These are phyloP conservation scores for Mus spicilegus DNA, from an alignment of 2,113 vertebrate species.

Conservation along the genomic window DNA sequence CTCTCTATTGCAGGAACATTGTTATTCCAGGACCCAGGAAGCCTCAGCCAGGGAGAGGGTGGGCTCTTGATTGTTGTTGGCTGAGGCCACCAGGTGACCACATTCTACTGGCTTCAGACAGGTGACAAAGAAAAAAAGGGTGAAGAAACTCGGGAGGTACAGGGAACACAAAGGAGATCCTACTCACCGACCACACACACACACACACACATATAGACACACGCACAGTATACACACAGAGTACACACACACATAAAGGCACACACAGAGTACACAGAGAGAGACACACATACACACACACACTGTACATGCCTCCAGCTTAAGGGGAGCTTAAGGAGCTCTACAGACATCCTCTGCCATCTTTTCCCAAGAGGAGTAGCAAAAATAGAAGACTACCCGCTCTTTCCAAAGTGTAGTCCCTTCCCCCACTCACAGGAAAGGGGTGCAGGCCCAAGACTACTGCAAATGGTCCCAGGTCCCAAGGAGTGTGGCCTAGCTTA, in stretches of 20 bases:
- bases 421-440: rapidly evolving
- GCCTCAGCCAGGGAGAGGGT: not conserved
- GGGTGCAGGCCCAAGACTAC: rapidly evolving
- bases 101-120: not conserved
- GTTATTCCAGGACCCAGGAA: not conserved
- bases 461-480: conserved; percentile 7
- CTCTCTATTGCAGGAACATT: not conserved
- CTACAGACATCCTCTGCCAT: not conserved
- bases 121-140: not conserved
- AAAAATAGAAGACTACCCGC: rapidly evolving
- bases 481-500: not conserved
- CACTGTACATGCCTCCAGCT: not conserved
- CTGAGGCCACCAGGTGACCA: not conserved
- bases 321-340: not conserved
- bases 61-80: not conserved
- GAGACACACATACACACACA: not conserved
- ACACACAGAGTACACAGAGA: too few relatives aligned
- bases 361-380: not conserved
- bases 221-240: too few relatives aligned
- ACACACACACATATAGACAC: too few relatives aligned
- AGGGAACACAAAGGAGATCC: too few relatives aligned
- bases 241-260: too few relatives aligned
- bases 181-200: not conserved
- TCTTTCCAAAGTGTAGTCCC: not conserved
- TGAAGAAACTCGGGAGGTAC: not conserved